Evolutionary conservation across 2,113 vertebrate species (phyloP).

Genomic region (Cryptoleucopteryx plumbea): DNA sequence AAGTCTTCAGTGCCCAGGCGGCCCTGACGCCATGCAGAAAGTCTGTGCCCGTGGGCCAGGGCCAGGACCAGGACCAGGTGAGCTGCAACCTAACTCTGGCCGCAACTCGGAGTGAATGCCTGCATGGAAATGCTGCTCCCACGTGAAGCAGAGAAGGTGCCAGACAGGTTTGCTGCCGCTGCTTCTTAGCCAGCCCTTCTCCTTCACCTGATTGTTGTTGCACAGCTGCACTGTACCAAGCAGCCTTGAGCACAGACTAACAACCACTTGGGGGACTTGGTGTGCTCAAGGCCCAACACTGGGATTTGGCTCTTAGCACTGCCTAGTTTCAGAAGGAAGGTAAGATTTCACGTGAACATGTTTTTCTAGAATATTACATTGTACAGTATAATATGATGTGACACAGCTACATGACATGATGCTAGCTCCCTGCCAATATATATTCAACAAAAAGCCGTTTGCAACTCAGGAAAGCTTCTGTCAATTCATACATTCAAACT

Average conservation of each 20-base stretch:
- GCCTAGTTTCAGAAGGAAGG: neutral
- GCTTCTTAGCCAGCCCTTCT: neutral
- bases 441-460: slow-evolving; percentile 31
- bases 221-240: neutral
- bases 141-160: neutral
- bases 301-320: neutral
- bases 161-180: neutral
- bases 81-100: neutral
- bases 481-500: slow-evolving; percentile 6
- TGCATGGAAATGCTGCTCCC: neutral
- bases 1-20: neutral
- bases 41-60: accelerated
- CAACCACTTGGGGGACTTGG: neutral
- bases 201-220: neutral
- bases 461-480: neutral
- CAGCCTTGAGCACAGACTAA: neutral
- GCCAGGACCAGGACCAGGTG: neutral
- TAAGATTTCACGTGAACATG: neutral
- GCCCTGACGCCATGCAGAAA: accelerated
- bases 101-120: neutral
- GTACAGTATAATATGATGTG: neutral
- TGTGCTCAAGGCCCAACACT: neutral
- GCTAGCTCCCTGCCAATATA: neutral
- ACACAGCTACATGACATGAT: neutral
- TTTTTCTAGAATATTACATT: neutral